Conservation (phyloP, 2,113 vertebrate genomes). For the Pteropus alecto region DNA sequence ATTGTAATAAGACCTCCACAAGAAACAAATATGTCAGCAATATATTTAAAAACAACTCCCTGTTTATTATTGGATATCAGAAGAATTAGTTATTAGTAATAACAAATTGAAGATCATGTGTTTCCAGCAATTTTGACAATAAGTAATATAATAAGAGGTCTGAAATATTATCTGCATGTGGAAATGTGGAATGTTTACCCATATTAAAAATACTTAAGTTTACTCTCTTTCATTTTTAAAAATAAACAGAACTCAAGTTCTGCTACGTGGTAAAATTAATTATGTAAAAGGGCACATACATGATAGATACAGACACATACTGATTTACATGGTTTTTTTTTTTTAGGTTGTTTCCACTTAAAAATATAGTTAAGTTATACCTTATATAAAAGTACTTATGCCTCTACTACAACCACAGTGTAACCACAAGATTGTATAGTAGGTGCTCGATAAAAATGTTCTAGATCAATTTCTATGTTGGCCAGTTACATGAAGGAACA, state of each 20-base stretch:
- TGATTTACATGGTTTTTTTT: background rate
- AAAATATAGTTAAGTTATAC: background rate
- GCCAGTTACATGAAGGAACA: conserved; percentile 34
- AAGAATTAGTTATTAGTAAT: background rate
- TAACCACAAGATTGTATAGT: background rate
- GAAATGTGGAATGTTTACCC: background rate
- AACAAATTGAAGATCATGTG: background rate
- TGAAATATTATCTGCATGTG: background rate
- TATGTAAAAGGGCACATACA: background rate
- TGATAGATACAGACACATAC: background rate
- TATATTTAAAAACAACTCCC: background rate
- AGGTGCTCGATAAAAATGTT: background rate
- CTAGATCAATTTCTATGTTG: conserved; percentile 21
- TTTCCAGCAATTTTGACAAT: background rate
- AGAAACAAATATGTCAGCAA: background rate
- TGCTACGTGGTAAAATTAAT: background rate
- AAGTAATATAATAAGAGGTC: background rate
- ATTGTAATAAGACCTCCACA: background rate
- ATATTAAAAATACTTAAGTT: background rate
- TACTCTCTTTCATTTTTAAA: background rate
- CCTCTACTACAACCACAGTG: background rate
- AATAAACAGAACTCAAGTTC: background rate
- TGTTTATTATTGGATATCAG: background rate
- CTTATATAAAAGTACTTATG: background rate
- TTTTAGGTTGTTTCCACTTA: background rate